Conservation (phyloP, 2,888 invertebrate genomes). For the Acholoe squamosa region DNA sequence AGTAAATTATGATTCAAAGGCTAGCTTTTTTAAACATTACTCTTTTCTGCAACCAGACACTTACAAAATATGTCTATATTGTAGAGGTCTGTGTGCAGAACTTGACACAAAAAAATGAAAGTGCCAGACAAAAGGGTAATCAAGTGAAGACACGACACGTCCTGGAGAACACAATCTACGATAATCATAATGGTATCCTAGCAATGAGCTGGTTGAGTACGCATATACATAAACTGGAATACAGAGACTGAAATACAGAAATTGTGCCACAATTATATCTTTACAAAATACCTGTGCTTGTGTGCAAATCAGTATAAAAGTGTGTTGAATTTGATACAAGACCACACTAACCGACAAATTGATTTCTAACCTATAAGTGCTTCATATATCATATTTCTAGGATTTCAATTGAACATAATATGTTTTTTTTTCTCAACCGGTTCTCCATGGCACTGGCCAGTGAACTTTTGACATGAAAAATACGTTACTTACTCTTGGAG, state of each 20-base stretch:
- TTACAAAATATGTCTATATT: background rate
- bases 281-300: background rate
- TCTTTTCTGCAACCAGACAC: slow-evolving; percentile 21
- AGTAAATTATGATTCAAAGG: background rate
- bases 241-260: background rate
- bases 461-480: slow-evolving; percentile 14
- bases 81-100: background rate
- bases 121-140: slow-evolving; percentile 1
- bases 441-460: background rate
- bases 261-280: background rate
- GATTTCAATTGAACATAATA: background rate
- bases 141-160: background rate
- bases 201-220: slow-evolving; percentile 8
- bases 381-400: background rate
- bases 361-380: background rate
- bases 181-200: background rate
- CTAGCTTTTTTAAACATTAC: background rate
- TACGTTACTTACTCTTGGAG: slow-evolving; percentile 77
- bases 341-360: background rate
- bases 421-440: too few relatives aligned
- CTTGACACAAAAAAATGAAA: background rate
- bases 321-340: background rate
- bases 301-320: background rate
- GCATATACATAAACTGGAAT: background rate
- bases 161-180: background rate